A percentile compares a stretch with the other conserved stretches of the same genome.
These are phyloP conservation scores for Noctua janthina DNA, from an alignment of 2,888 invertebrate genomes.

Conservation along the genomic window DNA sequence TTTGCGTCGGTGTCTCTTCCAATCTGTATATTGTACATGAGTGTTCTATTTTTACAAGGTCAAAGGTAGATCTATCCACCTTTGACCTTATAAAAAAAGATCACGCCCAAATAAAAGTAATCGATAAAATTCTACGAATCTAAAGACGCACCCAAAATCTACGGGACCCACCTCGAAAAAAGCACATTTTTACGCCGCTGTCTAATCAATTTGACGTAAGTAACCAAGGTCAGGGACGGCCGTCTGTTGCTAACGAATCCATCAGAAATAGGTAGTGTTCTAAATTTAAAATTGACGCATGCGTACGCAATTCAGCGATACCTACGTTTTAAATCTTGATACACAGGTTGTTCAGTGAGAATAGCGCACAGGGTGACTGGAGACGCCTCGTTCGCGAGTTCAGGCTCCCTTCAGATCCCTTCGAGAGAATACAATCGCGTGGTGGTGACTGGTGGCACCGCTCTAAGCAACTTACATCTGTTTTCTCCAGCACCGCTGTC, in stretches of 20 bases:
- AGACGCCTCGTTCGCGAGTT: neutral
- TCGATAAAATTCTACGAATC: neutral
- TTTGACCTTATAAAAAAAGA: neutral
- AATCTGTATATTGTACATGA: too few species aligned
- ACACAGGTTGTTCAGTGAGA: neutral
- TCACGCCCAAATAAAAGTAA: neutral
- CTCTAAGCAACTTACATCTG: neutral
- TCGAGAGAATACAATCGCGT: neutral
- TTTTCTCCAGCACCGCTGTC: neutral
- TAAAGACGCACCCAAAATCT: neutral
- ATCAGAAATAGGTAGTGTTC: conserved; percentile 26
- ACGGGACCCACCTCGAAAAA: neutral
- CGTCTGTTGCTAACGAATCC: conserved; percentile 13
- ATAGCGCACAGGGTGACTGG: neutral
- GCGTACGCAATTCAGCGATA: conserved; percentile 10
- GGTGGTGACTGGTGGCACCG: neutral
- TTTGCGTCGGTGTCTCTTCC: too few species aligned
- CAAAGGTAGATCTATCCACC: too few species aligned
- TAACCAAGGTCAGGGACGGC: conserved; percentile 2
- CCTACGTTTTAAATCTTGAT: neutral
- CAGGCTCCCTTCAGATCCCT: neutral
- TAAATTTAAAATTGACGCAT: conserved; percentile 38
- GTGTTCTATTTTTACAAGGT: too few species aligned
- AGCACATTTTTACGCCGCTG: neutral
- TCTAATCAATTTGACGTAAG: neutral